These are phyloP conservation scores for Heteromurus nitidus DNA, from an alignment of 2,888 invertebrate species.

Conservation along the genomic window DNA sequence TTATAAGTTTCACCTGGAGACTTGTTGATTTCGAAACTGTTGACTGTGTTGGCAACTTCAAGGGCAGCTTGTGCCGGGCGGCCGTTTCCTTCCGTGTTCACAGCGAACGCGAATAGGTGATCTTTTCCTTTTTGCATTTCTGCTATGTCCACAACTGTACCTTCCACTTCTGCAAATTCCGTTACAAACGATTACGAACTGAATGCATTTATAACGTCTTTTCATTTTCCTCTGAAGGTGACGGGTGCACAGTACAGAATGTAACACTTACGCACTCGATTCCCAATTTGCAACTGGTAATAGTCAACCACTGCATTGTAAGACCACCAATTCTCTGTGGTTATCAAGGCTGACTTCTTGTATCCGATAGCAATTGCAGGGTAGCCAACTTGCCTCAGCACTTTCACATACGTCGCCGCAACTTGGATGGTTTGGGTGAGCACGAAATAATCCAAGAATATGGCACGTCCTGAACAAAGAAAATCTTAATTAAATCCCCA, in stretches of 20 bases:
- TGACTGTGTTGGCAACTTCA: conserved; percentile 12
- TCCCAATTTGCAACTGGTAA: conserved; percentile 55
- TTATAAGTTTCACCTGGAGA: conserved; percentile 28
- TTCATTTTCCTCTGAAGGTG: not conserved
- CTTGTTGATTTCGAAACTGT: conserved; percentile 43
- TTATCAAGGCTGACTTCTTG: conserved; percentile 23
- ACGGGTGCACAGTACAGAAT: not conserved
- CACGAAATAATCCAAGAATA: conserved; percentile 51
- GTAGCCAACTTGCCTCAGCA: conserved; percentile 14
- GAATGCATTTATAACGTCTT: no score
- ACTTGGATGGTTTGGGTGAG: conserved; percentile 39
- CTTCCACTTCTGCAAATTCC: conserved; percentile 40
- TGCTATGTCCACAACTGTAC: conserved; percentile 22
- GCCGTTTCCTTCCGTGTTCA: conserved; percentile 26
- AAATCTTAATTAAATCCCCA: no score
- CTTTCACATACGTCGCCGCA: conserved; percentile 24
- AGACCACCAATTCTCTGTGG: conserved; percentile 44
- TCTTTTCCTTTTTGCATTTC: conserved; percentile 17
- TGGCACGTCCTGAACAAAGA: conserved; percentile 42
- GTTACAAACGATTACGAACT: not conserved
- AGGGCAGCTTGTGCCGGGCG: conserved; percentile 30
- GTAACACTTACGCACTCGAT: conserved; percentile 56
- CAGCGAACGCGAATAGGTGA: conserved; percentile 42
- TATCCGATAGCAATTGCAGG: conserved; percentile 47
- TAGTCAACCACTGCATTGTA: conserved; percentile 37